phyloP scores from a whole-genome alignment of 2,797 vertebrate genomes.

The Cryptoprocta ferox region DNA sequence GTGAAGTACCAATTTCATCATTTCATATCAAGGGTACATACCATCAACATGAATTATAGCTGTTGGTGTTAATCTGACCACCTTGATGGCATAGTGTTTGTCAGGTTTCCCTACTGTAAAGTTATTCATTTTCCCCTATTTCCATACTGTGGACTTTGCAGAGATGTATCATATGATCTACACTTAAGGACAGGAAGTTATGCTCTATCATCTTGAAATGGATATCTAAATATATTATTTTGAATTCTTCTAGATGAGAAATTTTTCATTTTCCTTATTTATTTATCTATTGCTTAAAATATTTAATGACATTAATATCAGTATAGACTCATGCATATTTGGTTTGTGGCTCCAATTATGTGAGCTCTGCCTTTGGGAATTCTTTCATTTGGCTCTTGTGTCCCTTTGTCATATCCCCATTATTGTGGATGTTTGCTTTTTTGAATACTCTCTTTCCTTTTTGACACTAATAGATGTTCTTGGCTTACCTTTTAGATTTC shows the following conservation, averaged over 20 bases:
- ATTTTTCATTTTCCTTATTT: neutral
- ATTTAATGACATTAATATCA: neutral
- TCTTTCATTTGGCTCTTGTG: neutral
- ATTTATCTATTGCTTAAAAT: neutral
- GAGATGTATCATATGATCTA: neutral
- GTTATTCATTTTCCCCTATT: neutral
- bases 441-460: neutral
- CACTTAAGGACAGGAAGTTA: neutral
- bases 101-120: neutral
- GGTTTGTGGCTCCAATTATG: neutral
- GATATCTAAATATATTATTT: neutral
- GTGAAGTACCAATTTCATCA: neutral
- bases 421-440: neutral
- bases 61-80: neutral
- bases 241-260: neutral
- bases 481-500: neutral
- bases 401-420: neutral
- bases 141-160: neutral
- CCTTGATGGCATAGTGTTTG: neutral
- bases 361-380: neutral
- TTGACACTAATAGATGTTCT: neutral
- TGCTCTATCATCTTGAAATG: neutral
- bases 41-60: neutral
- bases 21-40: neutral
- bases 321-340: neutral